Conservation (phyloP, 2,113 vertebrate genomes). For the Bos indicus region DNA sequence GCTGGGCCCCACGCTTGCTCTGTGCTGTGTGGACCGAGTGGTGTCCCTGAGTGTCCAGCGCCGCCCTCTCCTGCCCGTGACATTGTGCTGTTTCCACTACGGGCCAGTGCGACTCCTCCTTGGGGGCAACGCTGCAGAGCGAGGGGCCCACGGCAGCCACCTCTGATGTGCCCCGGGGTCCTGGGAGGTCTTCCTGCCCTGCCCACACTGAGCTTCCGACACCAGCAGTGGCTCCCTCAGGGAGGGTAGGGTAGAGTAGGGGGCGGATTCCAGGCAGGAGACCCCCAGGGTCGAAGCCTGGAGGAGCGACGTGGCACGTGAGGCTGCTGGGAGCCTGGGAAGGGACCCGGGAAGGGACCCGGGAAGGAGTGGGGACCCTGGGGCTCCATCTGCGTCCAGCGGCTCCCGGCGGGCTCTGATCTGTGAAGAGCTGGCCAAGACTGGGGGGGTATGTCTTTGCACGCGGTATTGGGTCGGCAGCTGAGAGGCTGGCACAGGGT, state of each 20-base stretch:
- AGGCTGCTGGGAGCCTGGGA: background rate
- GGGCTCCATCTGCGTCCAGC: background rate
- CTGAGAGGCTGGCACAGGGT: background rate
- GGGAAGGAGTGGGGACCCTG: background rate
- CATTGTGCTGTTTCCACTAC: rapidly evolving
- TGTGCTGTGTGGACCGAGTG: background rate
- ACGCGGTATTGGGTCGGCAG: rapidly evolving
- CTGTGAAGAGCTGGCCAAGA: background rate
- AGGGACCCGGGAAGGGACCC: background rate
- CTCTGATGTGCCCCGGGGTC: background rate
- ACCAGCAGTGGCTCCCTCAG: background rate
- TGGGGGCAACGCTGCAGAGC: background rate
- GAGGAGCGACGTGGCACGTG: too few relatives aligned
- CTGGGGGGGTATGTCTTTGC: background rate
- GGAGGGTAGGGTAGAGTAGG: background rate
- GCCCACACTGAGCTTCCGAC: background rate
- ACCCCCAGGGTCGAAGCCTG: background rate
- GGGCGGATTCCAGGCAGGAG: background rate
- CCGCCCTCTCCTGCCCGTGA: background rate
- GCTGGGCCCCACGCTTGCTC: background rate
- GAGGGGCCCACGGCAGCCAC: background rate
- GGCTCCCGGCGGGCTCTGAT: rapidly evolving
- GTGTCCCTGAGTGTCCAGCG: background rate
- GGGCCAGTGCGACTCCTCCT: rapidly evolving
- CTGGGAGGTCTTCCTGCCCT: background rate